Evolutionary conservation across 2,797 vertebrate species (phyloP).

Genomic region (Anomalospiza imberbis): DNA sequence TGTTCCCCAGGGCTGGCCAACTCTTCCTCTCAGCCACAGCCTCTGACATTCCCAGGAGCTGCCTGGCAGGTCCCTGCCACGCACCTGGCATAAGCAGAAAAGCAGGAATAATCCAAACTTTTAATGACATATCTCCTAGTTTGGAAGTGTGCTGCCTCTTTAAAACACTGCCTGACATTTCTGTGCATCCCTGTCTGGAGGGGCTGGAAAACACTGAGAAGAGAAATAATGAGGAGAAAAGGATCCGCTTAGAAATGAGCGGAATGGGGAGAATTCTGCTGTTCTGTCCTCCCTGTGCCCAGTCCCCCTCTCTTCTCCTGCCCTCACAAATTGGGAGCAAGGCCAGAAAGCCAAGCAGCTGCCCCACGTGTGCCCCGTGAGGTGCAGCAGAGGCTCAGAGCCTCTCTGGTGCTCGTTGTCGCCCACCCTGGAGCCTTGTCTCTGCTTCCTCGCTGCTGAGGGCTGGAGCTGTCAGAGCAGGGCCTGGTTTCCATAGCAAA

Average conservation of each 20-base stretch:
- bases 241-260: background rate
- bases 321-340: background rate
- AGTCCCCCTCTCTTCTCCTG: background rate
- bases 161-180: background rate
- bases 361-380: fast-evolving
- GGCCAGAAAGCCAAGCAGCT: background rate
- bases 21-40: background rate
- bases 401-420: background rate
- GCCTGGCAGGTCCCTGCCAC: background rate
- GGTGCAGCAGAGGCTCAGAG: background rate
- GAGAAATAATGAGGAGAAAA: background rate
- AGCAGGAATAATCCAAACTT: background rate
- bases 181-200: background rate
- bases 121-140: background rate
- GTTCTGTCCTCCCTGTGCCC: background rate
- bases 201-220: background rate
- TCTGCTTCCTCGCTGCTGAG: background rate
- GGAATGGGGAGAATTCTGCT: background rate
- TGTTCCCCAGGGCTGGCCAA: background rate
- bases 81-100: background rate
- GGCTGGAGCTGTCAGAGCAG: background rate
- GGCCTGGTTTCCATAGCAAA: conserved; percentile 50
- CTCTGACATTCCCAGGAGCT: background rate
- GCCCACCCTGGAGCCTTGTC: background rate
- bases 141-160: background rate